Evolutionary conservation across 2,113 vertebrate genomes (phyloP).

Genomic region (Menidia beryllina): DNA sequence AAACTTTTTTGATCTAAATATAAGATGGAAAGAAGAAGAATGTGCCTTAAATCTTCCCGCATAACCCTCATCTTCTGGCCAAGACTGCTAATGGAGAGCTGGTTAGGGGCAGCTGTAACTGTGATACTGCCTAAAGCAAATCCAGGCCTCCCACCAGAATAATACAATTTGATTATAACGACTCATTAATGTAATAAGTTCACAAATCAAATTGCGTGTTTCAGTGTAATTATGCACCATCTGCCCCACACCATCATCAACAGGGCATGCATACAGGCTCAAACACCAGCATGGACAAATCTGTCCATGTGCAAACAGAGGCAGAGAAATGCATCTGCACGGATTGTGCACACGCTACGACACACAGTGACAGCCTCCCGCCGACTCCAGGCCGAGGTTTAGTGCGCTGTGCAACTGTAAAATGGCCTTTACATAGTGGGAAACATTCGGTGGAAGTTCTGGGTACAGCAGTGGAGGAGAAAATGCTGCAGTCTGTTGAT

Average conservation of each 20-base stretch:
- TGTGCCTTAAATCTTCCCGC: background rate
- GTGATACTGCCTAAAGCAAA: constrained; percentile 41
- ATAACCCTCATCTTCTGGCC: background rate
- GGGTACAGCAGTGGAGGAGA: background rate
- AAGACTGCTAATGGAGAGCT: constrained; percentile 1
- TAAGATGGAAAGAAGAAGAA: background rate
- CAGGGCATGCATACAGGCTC: background rate
- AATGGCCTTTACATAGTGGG: background rate
- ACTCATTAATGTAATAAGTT: constrained; percentile 49
- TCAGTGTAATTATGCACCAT: constrained; percentile 27
- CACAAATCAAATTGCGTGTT: constrained; percentile 38
- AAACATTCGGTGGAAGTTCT: background rate
- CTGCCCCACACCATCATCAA: constrained; percentile 15
- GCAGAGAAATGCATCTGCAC: constrained; percentile 8
- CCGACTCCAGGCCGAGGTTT: background rate
- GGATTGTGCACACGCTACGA: background rate
- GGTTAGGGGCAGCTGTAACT: constrained; percentile 17
- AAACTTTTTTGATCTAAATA: constrained; percentile 1
- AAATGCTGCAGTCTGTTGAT: constrained; percentile 15
- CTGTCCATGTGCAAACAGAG: background rate
- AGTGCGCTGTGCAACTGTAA: background rate
- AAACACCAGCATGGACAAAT: background rate
- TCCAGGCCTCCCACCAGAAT: constrained; percentile 34
- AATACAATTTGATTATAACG: constrained; percentile 51
- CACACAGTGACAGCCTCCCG: constrained; percentile 6